Conservation (phyloP, 2,113 vertebrate genomes). For the Tragelaphus strepsiceros region DNA sequence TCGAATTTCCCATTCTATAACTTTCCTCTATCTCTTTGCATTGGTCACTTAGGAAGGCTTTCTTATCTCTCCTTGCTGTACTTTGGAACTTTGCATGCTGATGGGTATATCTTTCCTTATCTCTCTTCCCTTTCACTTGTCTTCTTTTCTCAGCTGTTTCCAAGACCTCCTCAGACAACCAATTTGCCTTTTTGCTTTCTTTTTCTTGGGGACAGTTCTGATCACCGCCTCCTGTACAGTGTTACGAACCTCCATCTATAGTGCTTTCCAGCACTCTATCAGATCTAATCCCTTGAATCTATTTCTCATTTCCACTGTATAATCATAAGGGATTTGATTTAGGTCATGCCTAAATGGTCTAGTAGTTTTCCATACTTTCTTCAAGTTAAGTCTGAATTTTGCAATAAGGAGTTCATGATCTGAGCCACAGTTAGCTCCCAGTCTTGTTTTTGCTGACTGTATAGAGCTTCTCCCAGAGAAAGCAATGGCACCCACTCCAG, state of each 20-base stretch:
- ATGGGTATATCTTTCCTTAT: background rate
- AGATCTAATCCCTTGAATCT: background rate
- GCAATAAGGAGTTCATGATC: background rate
- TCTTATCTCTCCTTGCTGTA: background rate
- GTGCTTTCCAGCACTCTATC: background rate
- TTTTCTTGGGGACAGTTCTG: background rate
- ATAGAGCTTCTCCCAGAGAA: background rate
- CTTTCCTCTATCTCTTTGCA: background rate
- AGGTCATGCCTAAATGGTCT: background rate
- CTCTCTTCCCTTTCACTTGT: background rate
- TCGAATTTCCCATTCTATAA: background rate
- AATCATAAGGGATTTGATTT: background rate
- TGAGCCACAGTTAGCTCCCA: background rate
- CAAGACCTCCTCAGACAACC: background rate
- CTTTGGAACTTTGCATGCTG: background rate
- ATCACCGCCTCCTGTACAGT: background rate
- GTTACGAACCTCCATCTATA: accelerated
- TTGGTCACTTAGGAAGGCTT: background rate
- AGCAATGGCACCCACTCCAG: no score
- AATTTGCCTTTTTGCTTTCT: background rate
- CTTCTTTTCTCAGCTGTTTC: background rate
- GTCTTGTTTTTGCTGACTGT: background rate
- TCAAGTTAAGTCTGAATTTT: background rate
- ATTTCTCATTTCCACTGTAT: background rate
- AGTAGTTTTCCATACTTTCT: background rate